Evolutionary conservation across 2,113 vertebrate genomes (phyloP), one percentile per base, ranked within the genome.

Genomic region (Lasiurus cinereus): DNA sequence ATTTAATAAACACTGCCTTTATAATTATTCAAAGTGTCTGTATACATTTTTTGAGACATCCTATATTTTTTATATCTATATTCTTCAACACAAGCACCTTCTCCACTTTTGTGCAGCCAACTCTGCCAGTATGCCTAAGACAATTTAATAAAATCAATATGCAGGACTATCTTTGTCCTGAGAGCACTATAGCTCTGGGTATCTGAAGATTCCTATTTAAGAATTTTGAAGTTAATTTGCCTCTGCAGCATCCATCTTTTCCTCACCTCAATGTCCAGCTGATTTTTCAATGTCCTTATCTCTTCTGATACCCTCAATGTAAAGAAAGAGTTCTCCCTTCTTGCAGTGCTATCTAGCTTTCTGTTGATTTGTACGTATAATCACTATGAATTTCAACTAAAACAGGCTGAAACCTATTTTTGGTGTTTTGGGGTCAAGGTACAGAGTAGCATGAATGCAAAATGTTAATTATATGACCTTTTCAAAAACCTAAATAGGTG

Each of bases 391-490:
- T 85, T 74, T 87, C 22, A 12, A 70, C 19, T 86, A 62, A 84
- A 94, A 85, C 39, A 82, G 21, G 11, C 36, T n/a, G 5, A 8
- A 95, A 27, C 29, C 21, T 73, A 56, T 56, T 66, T 95, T 92
- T 59, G 21, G 29, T 97, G 31, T 90, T 80, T 9, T 12, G 64
- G 50, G 50, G 84, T 97, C 83, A 95, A 96, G n/a, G 29, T 64
- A 14, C 96, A 94, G 14, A 79, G 69, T 73, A 88, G 54, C 76
- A 67, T 94, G 93, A 94, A 93, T 84, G n/a, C 50, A 79, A 67
- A 95, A 67, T 96, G 90, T 76, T 95, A 96, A 93, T 94, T 93
- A 85, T 31, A 69, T 86, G 59, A 73, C 16, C 62, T 94, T 90
- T 95, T 73, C 79, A n/a, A 91, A 95, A 92, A 70, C 24, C 79